Evolutionary conservation across 2,888 invertebrate species (phyloP), one percentile per base, ranked within the genome.

Genomic region (Candidula unifasciata): DNA sequence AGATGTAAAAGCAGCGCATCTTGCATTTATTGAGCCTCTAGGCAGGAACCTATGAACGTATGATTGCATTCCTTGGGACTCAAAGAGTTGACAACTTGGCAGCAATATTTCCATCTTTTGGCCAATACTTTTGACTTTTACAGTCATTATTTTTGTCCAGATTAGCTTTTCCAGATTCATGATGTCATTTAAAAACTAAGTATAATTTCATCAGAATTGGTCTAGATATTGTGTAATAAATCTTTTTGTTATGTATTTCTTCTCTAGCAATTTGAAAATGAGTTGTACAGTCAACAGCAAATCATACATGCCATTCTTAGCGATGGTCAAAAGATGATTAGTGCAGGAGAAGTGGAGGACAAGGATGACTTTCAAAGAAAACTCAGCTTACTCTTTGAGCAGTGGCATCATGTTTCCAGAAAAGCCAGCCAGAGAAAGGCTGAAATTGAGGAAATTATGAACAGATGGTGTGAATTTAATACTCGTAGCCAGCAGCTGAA

Each of bases 341-440:
- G 88, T 69, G 89, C 89, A n/a, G 91, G 92, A 3, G 91, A 91
- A 80, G 89, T 91, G 24, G 90, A 91, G 66, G 90, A 93, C 84
- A 89, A 88, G n/a, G 91, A 92, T 68, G 68, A 68, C 1, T 93
- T 93, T 84, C 90, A 92, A 86, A 89, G 89, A 77, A 93, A 93
- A 84, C 91, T 93, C 44, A 84, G 87, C 33, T 88, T 91, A 84
- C 89, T 93, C 86, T 90, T 92, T 80, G 91, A 92, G 64, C 93
- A 93, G 87, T 93, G 93, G 93, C 92, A 92, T 87, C 91, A 90
- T 88, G 92, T 93, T n/a, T 87, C 91, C 27, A 84, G 89, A 68
- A 87, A 92, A 83, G 90, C 92, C 87, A 91, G 88, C 87, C 92
- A 93, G 87, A 88, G 92, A 71, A 92, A 92, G 87, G 89, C 90